These are phyloP conservation scores for Melanostoma mellinum DNA, from an alignment of 2,888 invertebrate genomes.

Conservation along the genomic window DNA sequence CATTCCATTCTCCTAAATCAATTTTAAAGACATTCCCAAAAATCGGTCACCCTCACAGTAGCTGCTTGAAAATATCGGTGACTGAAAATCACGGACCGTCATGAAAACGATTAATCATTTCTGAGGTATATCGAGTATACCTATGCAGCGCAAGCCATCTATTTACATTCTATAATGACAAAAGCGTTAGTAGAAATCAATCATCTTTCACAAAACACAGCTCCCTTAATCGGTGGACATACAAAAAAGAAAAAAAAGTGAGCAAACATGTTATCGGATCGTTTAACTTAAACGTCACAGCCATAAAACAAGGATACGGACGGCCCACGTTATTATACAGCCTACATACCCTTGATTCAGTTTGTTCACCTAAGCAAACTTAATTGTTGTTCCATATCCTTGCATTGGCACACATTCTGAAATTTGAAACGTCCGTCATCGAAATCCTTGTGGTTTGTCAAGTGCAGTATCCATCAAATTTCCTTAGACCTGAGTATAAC, in stretches of 20 bases:
- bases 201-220: conserved; percentile 37
- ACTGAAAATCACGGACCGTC: conserved; percentile 11
- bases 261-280: conserved; percentile 66
- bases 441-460: conserved; percentile 66
- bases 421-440: conserved; percentile 55
- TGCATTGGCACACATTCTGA: conserved; percentile 46
- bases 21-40: too few relatives aligned
- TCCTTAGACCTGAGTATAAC: conserved; percentile 3
- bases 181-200: conserved; percentile 55
- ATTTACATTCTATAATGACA: conserved; percentile 30
- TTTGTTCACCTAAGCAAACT: conserved; percentile 69
- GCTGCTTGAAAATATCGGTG: not conserved
- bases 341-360: conserved; percentile 27
- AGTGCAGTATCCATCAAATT: conserved; percentile 71
- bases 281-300: conserved; percentile 68
- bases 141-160: not conserved
- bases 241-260: conserved; percentile 6
- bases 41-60: too few relatives aligned
- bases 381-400: conserved; percentile 22
- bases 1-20: too few relatives aligned
- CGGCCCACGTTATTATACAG: conserved; percentile 22
- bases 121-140: conserved; percentile 11
- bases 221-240: conserved; percentile 32
- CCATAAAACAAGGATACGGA: conserved; percentile 50
- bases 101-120: conserved; percentile 34